These are phyloP conservation scores for Piliocolobus tephrosceles DNA, from an alignment of 2,113 vertebrate species.

Conservation along the genomic window DNA sequence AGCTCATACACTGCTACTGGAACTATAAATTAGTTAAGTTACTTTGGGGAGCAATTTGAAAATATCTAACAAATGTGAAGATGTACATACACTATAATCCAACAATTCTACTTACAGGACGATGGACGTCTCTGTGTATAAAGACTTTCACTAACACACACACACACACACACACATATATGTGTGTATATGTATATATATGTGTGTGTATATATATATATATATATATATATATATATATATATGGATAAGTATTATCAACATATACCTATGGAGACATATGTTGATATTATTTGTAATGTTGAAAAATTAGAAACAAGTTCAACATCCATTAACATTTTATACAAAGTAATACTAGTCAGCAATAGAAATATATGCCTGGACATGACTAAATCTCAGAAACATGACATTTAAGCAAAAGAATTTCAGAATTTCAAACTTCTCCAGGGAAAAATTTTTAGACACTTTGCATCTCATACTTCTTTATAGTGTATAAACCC, in stretches of 20 bases:
- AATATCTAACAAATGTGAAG: not conserved
- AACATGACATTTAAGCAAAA: slow-evolving; percentile 6
- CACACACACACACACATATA: too few relatives aligned
- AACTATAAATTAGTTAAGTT: not conserved
- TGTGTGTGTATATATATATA: too few relatives aligned
- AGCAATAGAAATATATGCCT: not conserved
- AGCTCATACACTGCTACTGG: not conserved
- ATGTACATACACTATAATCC: not conserved
- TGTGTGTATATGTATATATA: too few relatives aligned
- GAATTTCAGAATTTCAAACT: not conserved
- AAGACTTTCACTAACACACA: not conserved
- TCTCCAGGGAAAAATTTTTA: not conserved
- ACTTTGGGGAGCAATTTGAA: not conserved
- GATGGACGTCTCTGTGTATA: not conserved
- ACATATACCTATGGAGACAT: not conserved
- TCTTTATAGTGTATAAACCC: too few relatives aligned
- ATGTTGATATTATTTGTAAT: not conserved
- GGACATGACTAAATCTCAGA: not conserved
- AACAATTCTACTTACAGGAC: not conserved
- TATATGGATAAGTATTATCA: not conserved
- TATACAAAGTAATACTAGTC: not conserved
- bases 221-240: too few relatives aligned
- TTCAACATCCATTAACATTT: not conserved
- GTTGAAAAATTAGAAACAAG: not conserved
- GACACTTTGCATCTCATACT: not conserved